These are phyloP conservation scores for Agrotis clavis DNA, from an alignment of 2,888 invertebrate species.

Conservation along the genomic window DNA sequence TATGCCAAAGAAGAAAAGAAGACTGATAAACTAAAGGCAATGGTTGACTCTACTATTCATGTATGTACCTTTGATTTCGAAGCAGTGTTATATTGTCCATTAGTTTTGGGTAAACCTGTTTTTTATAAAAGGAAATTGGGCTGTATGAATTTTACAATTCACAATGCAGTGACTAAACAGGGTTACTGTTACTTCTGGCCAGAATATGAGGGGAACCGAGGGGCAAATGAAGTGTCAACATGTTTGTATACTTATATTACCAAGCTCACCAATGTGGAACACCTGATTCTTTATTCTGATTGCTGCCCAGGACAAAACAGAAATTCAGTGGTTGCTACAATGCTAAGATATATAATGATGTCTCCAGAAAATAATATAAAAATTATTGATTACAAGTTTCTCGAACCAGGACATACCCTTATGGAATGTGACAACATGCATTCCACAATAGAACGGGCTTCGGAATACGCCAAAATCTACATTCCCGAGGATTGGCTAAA, in stretches of 20 bases:
- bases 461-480: too few species aligned
- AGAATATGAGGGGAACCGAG: constrained; percentile 1
- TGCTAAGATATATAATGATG: background rate
- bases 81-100: background rate
- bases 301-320: constrained; percentile 8
- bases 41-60: too few species aligned
- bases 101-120: background rate
- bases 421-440: background rate
- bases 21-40: too few species aligned
- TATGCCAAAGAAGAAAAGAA: too few species aligned
- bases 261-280: constrained; percentile 5
- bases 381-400: background rate
- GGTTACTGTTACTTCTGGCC: constrained; percentile 11
- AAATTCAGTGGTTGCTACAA: constrained; percentile 9
- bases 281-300: constrained; percentile 10
- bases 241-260: background rate
- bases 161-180: constrained; percentile 2
- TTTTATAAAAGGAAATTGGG: constrained; percentile 5
- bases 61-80: too few species aligned
- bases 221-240: background rate
- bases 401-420: background rate
- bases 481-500: too few species aligned
- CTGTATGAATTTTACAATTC: constrained; percentile 5
- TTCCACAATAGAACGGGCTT: too few species aligned
- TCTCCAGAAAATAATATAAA: too few species aligned